Evolutionary conservation across 2,797 vertebrate species (phyloP).

Genomic region (Gastrophryne carolinensis): DNA sequence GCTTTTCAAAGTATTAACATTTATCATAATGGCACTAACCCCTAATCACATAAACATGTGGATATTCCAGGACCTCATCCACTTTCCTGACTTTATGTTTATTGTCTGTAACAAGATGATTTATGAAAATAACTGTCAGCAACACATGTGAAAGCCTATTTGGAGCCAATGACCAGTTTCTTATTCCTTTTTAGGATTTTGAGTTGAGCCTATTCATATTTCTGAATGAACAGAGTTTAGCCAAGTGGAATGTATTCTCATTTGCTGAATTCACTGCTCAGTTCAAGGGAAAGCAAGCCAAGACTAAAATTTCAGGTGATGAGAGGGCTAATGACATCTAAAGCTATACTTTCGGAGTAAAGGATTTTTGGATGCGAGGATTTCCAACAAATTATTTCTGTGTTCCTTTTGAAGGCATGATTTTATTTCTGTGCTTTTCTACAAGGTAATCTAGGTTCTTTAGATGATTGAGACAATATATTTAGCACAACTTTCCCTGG

Average conservation of each 20-base stretch:
- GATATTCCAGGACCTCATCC: slow-evolving; percentile 5
- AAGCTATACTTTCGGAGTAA: slow-evolving; percentile 13
- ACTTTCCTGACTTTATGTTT: slow-evolving; percentile 1
- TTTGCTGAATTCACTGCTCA: slow-evolving; percentile 27
- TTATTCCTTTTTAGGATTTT: not conserved
- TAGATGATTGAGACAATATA: not conserved
- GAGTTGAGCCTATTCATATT: slow-evolving; percentile 27
- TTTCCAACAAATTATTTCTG: not conserved
- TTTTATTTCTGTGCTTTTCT: not conserved
- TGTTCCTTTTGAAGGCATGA: not conserved
- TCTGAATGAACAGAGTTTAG: slow-evolving; percentile 42
- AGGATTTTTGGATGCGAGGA: slow-evolving; percentile 1
- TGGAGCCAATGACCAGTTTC: slow-evolving; percentile 11
- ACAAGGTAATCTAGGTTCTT: not conserved
- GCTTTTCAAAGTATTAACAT: no score
- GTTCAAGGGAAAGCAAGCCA: slow-evolving; percentile 15
- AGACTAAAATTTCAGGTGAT: slow-evolving; percentile 24
- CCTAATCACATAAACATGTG: no score
- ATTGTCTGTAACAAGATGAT: slow-evolving; percentile 26
- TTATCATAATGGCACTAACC: no score
- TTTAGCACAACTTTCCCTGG: not conserved
- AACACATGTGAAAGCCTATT: slow-evolving; percentile 20
- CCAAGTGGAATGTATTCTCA: slow-evolving; percentile 14
- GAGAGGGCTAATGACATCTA: slow-evolving; percentile 31
- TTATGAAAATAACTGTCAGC: slow-evolving; percentile 35